A percentile compares a stretch with the other conserved stretches of the same genome.
These are phyloP conservation scores for Chunga burmeisteri DNA, from an alignment of 2,113 vertebrate genomes.

Conservation along the genomic window DNA sequence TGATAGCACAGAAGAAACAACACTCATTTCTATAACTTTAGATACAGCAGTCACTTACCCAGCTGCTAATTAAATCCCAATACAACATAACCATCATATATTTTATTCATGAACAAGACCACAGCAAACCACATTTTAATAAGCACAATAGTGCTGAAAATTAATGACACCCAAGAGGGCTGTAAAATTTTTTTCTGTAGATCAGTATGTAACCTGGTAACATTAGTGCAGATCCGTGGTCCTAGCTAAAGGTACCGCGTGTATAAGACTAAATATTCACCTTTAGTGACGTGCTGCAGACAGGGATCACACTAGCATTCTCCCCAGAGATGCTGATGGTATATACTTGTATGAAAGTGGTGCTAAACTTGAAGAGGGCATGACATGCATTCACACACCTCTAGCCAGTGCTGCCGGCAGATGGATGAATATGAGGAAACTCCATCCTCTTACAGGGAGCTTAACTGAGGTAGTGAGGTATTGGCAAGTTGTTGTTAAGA, in stretches of 20 bases:
- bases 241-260: not conserved
- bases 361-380: not conserved
- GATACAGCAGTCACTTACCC: conserved; percentile 11
- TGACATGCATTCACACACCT: not conserved
- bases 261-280: not conserved
- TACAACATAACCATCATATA: not conserved
- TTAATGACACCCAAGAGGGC: not conserved
- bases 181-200: not conserved
- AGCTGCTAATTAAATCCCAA: conserved; percentile 56
- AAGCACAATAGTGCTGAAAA: conserved; percentile 33
- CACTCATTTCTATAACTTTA: conserved; percentile 10
- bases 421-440: not conserved
- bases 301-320: not conserved
- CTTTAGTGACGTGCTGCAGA: not conserved
- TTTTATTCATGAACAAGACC: conserved; percentile 45
- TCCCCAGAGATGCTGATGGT: not conserved
- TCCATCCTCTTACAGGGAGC: not conserved
- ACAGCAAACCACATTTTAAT: conserved; percentile 61
- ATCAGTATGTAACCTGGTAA: not conserved
- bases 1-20: not conserved
- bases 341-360: not conserved
- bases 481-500: not conserved
- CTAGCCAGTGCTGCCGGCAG: not conserved
- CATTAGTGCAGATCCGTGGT: not conserved
- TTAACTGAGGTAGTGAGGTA: not conserved